A percentile compares a stretch with the other conserved stretches of the same genome.
Evolutionary conservation across 2,113 vertebrate species (phyloP).

Genomic region (Scortum barcoo): DNA sequence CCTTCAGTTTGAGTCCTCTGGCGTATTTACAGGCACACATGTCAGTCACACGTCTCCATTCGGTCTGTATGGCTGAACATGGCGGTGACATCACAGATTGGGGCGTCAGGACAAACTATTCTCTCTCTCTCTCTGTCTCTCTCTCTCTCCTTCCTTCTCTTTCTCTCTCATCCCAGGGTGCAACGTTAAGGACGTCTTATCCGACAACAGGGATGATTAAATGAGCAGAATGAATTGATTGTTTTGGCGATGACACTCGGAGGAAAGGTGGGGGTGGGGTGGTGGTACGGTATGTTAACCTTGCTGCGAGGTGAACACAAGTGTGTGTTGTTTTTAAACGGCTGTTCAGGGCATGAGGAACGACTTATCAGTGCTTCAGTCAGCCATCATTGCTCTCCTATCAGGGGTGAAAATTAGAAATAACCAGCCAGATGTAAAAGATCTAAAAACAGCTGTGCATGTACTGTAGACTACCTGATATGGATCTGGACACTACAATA

Average conservation of each 20-base stretch:
- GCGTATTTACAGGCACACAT: background rate
- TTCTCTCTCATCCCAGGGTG: slow-evolving; percentile 21
- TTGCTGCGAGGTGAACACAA: slow-evolving; percentile 3
- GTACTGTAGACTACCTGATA: no score
- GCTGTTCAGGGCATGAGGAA: background rate
- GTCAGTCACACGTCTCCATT: slow-evolving; percentile 25
- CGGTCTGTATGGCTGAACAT: slow-evolving; percentile 36
- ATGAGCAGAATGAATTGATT: background rate
- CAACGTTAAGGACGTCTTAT: background rate
- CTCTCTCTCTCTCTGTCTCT: no score
- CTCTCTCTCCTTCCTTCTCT: no score
- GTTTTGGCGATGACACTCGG: background rate
- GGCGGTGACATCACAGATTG: slow-evolving; percentile 50
- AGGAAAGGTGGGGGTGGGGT: no score
- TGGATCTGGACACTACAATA: background rate
- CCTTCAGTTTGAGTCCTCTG: background rate
- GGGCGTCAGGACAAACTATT: slow-evolving; percentile 37
- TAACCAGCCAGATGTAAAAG: background rate
- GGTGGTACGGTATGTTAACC: background rate
- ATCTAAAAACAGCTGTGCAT: background rate
- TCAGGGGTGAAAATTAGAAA: background rate
- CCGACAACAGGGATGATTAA: background rate
- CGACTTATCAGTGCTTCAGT: background rate
- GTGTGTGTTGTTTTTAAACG: background rate
- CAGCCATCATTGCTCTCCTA: no score